Base-by-base conservation (phyloP, 2,113 vertebrate genomes). In the Onychostruthus taczanowskii region DNA sequence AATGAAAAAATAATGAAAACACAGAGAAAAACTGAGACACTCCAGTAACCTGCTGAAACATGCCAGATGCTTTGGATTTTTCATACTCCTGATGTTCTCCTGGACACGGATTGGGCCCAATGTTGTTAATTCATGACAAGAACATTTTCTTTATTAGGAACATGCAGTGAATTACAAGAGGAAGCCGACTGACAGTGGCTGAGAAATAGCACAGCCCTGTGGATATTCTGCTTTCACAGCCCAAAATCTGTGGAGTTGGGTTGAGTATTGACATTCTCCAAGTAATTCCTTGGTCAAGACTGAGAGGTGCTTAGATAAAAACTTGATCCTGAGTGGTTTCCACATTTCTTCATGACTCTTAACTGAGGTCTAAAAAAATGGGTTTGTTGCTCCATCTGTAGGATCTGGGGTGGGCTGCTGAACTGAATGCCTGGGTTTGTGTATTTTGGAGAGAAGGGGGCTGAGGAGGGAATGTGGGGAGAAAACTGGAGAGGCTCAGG, bases 131-230 rank as follows among this genome's bases (percentile, higher is more conserved):
- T 86, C 6, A 1, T 26, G 41, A 62, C n/a, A 53, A 50, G 88
- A 88, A 93, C 68, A 86, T 80, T 92, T 90, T 92, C 68, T 84
- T 93, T 90, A 62, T 93, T 61, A 35, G 46, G 41, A 82, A 31
- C 18, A 2, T 59, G 83, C 53, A 62, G 50, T n/a, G 92, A 90
- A 90, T 95, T 50, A 10, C 9, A 77, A 69, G 41, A 31, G 24
- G 27, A 90, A 70, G 23, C 23, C 3, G 0, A 21, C 8, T 43
- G 33, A 31, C 13, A 37, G 52, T 31, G 37, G 16, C 62, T 94
- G 79, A 92, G 63, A 88, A 96, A 86, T 43, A 80, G 67, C 67
- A 79, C 24, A 82, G 49, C 49, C 59, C 39, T 58, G 63, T 46
- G 62, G 62, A 73, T 23, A 19, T 47, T 46, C 10, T 88, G 6